phyloP scores from a whole-genome alignment of 2,797 vertebrate species.

The Sus cebifrons region DNA sequence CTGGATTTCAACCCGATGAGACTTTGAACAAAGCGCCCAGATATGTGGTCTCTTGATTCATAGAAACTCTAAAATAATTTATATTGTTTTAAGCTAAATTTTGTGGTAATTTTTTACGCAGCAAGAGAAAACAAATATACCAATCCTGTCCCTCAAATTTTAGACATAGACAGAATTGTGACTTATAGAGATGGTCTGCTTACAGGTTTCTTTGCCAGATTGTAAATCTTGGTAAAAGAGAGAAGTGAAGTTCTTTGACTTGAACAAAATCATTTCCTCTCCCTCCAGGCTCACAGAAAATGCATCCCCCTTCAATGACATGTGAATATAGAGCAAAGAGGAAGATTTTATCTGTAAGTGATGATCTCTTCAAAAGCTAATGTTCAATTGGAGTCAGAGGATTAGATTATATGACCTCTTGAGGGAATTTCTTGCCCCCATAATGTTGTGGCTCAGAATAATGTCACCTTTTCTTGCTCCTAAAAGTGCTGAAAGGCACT shows the following conservation, averaged over 20 bases:
- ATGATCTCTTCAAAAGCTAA: constrained; percentile 81
- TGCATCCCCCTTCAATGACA: constrained; percentile 63
- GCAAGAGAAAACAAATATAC: background rate
- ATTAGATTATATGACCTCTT: constrained; percentile 85
- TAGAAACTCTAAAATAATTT: background rate
- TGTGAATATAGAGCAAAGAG: constrained; percentile 79
- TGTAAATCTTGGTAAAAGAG: constrained; percentile 66
- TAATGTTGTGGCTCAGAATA: constrained; percentile 79
- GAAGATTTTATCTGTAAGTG: constrained; percentile 82
- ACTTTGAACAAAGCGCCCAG: background rate
- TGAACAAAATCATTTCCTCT: constrained; percentile 75
- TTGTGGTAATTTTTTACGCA: background rate
- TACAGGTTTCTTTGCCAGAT: constrained; percentile 44
- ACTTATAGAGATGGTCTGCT: constrained; percentile 29
- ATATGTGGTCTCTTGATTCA: background rate
- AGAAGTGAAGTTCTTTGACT: constrained; percentile 55
- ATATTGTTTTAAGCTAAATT: constrained; percentile 4
- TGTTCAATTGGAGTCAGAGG: constrained; percentile 79
- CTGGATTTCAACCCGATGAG: background rate
- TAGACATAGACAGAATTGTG: background rate
- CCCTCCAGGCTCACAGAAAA: constrained; percentile 72
- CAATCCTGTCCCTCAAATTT: background rate
- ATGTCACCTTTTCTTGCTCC: constrained; percentile 80
- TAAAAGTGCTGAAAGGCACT: constrained; percentile 84
- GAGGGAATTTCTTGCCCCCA: constrained; percentile 79